Base-by-base conservation (phyloP, 2,113 vertebrate genomes). In the Podilymbus podiceps region DNA sequence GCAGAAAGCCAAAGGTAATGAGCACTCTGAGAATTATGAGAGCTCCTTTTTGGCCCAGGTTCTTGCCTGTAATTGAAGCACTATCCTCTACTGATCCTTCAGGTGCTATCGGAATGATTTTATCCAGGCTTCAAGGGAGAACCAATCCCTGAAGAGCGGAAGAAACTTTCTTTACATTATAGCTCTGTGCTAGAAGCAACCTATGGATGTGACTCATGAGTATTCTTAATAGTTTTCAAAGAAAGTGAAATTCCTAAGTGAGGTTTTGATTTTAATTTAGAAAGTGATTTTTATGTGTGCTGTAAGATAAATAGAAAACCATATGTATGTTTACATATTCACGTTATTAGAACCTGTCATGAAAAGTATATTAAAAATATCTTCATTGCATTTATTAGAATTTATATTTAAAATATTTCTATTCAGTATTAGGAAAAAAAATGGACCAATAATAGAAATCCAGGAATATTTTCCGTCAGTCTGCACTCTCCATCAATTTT, bases 1-100 rank as follows among this genome's bases (percentile, higher is more conserved):
- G 98, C 98, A 98, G 98, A 98, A 97, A 98, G 98, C 98, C 98
- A 98, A 98, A 98, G 98, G 98, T 98, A 98, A 99, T 98, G 98
- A 99, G 98, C 98, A 96, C 91, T 77, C 93, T 97, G 98, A 98
- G 98, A 96, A 96, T 97, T 95, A 85, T 3, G 78, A 94, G 97
- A 80, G 80, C 62, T 95, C 83, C 95, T 97, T 97, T 97, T 96
- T 97, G 96, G 97, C 95, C 95, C 90, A 80, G 64, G 72, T 91
- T 96, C 91, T 96, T 95, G 23, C 55, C 91, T 94, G 93, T 98
- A 98, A 98, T 97, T 98, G 97, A 98, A 98, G 97, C 85, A 53
- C 93, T 97, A 95, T 96, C 97, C 98, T 97, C 98, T 98, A 92
- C 96, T 96, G 98, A 98, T 97, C 97, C 96, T 97, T 98, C 97